Conservation (phyloP, 2,797 vertebrate genomes). For the Vipera latastei region DNA sequence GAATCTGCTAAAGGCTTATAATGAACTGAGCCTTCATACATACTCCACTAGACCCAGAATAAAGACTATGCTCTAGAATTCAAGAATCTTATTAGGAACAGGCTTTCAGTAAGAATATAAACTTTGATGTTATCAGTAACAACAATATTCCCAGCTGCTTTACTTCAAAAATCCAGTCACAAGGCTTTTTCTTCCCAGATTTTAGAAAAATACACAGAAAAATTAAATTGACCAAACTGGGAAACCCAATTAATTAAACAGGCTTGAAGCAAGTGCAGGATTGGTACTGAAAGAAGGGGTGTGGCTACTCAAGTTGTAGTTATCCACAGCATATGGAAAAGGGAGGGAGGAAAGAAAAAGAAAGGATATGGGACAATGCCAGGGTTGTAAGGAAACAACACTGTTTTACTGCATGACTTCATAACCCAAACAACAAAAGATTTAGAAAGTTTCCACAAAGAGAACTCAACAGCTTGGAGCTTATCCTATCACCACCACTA, state of each 20-base stretch:
- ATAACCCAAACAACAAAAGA: neutral
- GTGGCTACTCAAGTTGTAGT: neutral
- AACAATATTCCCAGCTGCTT: constrained; percentile 55
- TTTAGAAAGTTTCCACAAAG: neutral
- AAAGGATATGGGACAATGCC: neutral
- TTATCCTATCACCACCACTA: neutral
- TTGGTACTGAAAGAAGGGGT: neutral
- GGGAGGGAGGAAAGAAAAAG: neutral
- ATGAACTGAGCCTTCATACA: neutral
- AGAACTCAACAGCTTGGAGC: neutral
- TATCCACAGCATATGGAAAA: neutral
- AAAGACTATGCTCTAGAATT: constrained; percentile 9
- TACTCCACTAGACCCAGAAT: constrained; percentile 9
- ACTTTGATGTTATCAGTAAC: constrained; percentile 57
- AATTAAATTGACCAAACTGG: constrained; percentile 42
- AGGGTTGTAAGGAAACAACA: neutral
- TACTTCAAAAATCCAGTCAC: constrained; percentile 53
- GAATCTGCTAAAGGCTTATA: neutral
- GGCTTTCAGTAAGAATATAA: constrained; percentile 36
- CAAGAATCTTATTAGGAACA: constrained; percentile 31
- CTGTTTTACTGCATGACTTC: neutral
- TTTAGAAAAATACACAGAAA: constrained; percentile 60
- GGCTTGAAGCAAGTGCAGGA: constrained; percentile 23
- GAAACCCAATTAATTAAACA: constrained; percentile 56
- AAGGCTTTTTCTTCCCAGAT: constrained; percentile 59